A percentile compares a stretch with the other conserved stretches of the same genome.
phyloP scores from a whole-genome alignment of 2,888 invertebrate species.

The Cryptosula pallasiana region DNA sequence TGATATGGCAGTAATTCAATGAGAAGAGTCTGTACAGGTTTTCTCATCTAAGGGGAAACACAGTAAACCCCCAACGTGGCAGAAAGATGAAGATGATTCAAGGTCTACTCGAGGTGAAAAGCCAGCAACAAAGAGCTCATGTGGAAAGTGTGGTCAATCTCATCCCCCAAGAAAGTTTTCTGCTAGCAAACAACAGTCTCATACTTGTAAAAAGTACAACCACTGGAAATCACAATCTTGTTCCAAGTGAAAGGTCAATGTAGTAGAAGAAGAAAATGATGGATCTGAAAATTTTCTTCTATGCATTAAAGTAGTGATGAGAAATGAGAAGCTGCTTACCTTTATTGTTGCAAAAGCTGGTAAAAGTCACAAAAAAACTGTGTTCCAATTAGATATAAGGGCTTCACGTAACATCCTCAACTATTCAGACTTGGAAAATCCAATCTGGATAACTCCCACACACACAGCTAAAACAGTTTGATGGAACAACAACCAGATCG shows the following conservation, averaged over 20 bases:
- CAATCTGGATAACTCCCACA: background rate
- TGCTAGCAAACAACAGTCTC: background rate
- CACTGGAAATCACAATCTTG: conserved; percentile 3
- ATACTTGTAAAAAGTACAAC: background rate
- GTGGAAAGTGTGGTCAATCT: conserved; percentile 15
- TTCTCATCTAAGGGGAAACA: background rate
- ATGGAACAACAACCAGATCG: conserved; percentile 4
- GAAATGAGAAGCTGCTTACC: background rate
- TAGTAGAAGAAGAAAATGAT: background rate
- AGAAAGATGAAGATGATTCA: conserved; percentile 1
- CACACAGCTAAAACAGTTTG: background rate
- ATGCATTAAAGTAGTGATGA: background rate
- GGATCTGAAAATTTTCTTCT: background rate
- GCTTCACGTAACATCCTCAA: conserved; percentile 13
- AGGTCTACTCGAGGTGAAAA: background rate
- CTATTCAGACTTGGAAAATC: background rate
- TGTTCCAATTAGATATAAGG: background rate
- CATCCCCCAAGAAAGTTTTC: conserved; percentile 4
- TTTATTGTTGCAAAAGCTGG: background rate
- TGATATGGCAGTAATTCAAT: background rate
- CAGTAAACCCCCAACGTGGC: background rate
- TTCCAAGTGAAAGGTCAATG: conserved; percentile 4
- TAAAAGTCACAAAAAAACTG: background rate
- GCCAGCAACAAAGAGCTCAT: background rate
- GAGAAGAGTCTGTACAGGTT: background rate